These are phyloP conservation scores for Avahi laniger DNA, from an alignment of 2,797 vertebrate genomes.

Conservation along the genomic window DNA sequence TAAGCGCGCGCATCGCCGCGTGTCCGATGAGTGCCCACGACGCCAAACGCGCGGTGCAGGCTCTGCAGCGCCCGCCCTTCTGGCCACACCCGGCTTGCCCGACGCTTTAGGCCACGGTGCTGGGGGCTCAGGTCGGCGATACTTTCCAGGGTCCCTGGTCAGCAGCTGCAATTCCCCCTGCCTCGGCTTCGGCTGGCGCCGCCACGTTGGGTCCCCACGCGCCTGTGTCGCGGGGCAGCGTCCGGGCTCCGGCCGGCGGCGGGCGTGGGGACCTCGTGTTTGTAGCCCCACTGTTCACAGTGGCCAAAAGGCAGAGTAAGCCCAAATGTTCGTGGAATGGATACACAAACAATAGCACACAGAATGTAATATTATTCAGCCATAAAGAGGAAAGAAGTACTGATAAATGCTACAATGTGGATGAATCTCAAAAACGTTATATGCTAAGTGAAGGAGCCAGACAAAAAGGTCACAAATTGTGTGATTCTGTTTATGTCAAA, in stretches of 20 bases:
- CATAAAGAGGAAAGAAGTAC: not conserved
- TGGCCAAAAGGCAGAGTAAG: not conserved
- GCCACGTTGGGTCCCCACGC: too few species aligned
- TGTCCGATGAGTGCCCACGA: slow-evolving; percentile 95
- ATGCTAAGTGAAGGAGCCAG: not conserved
- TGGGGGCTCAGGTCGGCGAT: slow-evolving; percentile 57
- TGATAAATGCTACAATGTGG: not conserved
- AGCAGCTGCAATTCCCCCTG: slow-evolving; percentile 1
- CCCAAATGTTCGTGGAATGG: not conserved
- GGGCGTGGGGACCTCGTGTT: too few species aligned
- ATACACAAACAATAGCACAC: not conserved
- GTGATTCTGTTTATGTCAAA: not conserved
- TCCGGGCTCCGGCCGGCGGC: too few species aligned
- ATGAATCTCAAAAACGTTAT: not conserved
- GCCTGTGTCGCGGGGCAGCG: too few species aligned
- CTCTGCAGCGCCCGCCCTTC: slow-evolving; percentile 88
- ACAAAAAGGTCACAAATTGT: not conserved
- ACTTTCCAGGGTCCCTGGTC: slow-evolving; percentile 50
- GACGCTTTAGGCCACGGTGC: slow-evolving; percentile 79
- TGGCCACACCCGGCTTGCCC: slow-evolving; percentile 89
- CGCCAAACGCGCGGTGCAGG: slow-evolving; percentile 88
- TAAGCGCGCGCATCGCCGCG: slow-evolving; percentile 94
- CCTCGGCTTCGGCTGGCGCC: too few species aligned
- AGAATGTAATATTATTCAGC: not conserved
- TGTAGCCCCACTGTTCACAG: not conserved